Evolutionary conservation across 2,888 invertebrate genomes (phyloP).

Genomic region (Leptopterna dolabrata): DNA sequence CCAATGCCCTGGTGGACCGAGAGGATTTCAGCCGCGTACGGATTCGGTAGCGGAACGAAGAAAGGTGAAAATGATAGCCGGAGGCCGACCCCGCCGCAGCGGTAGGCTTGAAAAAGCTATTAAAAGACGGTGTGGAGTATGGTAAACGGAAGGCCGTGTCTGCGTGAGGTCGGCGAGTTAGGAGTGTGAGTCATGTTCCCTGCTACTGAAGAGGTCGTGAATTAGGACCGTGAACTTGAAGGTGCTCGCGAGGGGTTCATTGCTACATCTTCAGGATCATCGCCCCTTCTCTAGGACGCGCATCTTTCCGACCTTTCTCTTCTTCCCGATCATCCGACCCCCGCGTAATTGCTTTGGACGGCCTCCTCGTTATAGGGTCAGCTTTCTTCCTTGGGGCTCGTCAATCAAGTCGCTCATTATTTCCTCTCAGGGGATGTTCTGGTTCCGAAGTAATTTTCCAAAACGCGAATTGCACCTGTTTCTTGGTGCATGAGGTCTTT

Average conservation of each 20-base stretch:
- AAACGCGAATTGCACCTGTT: neutral
- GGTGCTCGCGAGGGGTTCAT: neutral
- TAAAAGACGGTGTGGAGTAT: neutral
- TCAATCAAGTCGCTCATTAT: neutral
- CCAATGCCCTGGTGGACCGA: no score
- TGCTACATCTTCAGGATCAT: slow-evolving; percentile 14
- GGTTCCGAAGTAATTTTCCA: neutral
- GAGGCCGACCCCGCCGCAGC: neutral
- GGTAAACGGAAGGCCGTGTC: neutral
- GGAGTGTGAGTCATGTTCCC: neutral
- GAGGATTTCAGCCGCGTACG: neutral
- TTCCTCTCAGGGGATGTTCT: neutral
- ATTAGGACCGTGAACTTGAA: slow-evolving; percentile 14
- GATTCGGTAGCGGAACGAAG: neutral
- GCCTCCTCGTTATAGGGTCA: slow-evolving; percentile 3
- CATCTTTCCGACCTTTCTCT: slow-evolving; percentile 4
- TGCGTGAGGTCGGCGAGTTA: slow-evolving; percentile 3
- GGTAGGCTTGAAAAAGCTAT: neutral
- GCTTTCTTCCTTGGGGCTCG: neutral
- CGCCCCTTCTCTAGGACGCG: neutral
- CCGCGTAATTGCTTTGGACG: neutral
- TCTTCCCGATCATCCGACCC: slow-evolving; percentile 14
- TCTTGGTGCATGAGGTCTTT: no score
- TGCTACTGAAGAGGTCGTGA: slow-evolving; percentile 21
- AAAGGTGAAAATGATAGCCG: neutral